Base-by-base conservation (phyloP, 1,140 invertebrate species). In the Drosophila setifemur region DNA sequence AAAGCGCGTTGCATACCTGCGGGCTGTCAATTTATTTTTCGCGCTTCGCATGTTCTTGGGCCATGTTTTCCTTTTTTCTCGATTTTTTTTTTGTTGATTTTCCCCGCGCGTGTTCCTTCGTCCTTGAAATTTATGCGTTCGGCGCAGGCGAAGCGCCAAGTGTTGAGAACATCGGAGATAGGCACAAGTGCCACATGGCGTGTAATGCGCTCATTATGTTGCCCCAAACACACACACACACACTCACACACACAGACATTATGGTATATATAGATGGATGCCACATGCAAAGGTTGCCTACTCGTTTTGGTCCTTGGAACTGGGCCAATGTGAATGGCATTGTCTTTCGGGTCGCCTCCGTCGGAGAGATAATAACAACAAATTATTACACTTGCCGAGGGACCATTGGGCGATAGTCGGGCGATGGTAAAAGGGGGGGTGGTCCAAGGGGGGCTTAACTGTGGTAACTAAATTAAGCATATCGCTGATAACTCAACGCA, bases 61-160 rank as follows among this genome's bases (percentile, higher is more conserved):
- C 49, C 37, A 67, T 58, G 53, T 54, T 54, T 42, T 35, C 35
- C 42, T 53, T 52, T 33, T 26, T 4, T 44, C 37, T 26, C 16
- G 14, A 8, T n/a, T n/a, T n/a, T n/a, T 53, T 52, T 33, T 26
- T 4, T 44, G 37, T 26, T 11, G 14, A 8, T 12, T 6, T 28
- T 4, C 18, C n/a, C 19, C 25, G 45, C 58, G 9, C 45, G 25
- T 37, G 45, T n/a, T 71, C 48, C 29, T 43, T 44, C 53, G 79
- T 79, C 79, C 79, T 86, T 85, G 79, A 85, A 86, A 85, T 85
- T 85, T 85, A 85, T 85, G 79, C 81, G 66, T 85, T 79, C 58
- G 16, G 75, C 75, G 75, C 79, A 85, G 81, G 81, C 81, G 43
- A 85, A 74, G 68, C 68, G 50, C 52, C 47, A 67, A 50, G 49